Percentiles rank a stretch among this genome's conserved stretches.
Evolutionary conservation across 2,888 invertebrate species (phyloP).

Genomic region (Zygaena filipendulae): DNA sequence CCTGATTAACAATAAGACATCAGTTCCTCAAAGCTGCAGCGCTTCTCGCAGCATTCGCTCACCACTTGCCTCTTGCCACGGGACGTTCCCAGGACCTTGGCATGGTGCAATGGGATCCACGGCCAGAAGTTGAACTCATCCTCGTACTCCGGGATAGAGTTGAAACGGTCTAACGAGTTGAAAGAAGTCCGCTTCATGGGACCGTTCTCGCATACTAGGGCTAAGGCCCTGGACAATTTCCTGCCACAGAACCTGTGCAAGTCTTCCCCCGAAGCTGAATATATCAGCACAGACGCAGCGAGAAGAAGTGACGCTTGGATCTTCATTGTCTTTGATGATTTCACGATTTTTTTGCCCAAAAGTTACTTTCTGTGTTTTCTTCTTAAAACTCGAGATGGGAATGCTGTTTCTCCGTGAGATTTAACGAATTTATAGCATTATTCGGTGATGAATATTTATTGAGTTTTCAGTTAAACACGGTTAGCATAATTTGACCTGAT

Average conservation of each 20-base stretch:
- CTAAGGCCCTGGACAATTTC: conserved; percentile 19
- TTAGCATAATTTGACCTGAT: conserved; percentile 13
- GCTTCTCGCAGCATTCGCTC: conserved; percentile 21
- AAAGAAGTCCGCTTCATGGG: conserved; percentile 2
- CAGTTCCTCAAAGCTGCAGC: conserved; percentile 19
- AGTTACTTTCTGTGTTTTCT: no score
- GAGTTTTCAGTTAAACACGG: conserved; percentile 2
- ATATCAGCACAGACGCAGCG: background rate
- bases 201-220: conserved; percentile 16
- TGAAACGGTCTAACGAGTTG: conserved; percentile 1
- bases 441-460: conserved; percentile 20
- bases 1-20: conserved; percentile 21
- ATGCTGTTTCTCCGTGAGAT: conserved; percentile 5
- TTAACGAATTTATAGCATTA: conserved; percentile 16
- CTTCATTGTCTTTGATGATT: conserved; percentile 1
- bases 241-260: conserved; percentile 20
- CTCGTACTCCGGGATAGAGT: background rate
- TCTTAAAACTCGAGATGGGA: no score
- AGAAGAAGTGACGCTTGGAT: conserved; percentile 1
- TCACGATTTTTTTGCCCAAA: no score
- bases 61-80: conserved; percentile 19
- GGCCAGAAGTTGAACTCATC: conserved; percentile 11
- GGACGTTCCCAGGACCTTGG: conserved; percentile 7
- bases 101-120: conserved; percentile 14
- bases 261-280: background rate